Percentiles rank a stretch among this genome's conserved stretches.
Evolutionary conservation across 2,797 vertebrate species (phyloP).

Genomic region (Sebastes itinus): DNA sequence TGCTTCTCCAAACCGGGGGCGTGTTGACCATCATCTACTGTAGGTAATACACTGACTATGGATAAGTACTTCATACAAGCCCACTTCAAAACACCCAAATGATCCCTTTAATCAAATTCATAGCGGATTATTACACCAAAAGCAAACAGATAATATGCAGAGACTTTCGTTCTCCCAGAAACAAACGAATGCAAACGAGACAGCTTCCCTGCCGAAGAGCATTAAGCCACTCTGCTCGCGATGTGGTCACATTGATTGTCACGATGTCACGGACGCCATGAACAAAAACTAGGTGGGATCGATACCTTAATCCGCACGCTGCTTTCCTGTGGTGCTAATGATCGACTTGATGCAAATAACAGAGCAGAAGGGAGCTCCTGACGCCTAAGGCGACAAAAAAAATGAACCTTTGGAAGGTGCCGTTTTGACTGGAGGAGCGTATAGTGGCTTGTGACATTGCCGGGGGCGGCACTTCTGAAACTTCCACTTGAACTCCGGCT

Average conservation of each 20-base stretch:
- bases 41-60: too few relatives aligned
- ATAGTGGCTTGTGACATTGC: constrained; percentile 39
- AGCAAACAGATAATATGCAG: background rate
- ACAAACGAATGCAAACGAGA: background rate
- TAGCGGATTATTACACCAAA: background rate
- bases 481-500: constrained; percentile 39
- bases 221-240: background rate
- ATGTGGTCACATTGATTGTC: background rate
- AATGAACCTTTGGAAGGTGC: background rate
- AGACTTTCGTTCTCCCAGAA: background rate
- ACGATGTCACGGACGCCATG: background rate
- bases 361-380: background rate
- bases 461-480: constrained; percentile 22
- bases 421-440: background rate
- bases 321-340: constrained; percentile 32
- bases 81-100: too few relatives aligned
- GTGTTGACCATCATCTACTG: too few relatives aligned
- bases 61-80: too few relatives aligned
- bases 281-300: constrained; percentile 4
- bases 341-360: constrained; percentile 27
- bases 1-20: too few relatives aligned
- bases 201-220: background rate
- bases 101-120: constrained; percentile 11
- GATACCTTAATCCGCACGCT: background rate
- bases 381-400: constrained; percentile 21